These are phyloP conservation scores for Drosophila lacicola DNA, from an alignment of 2,888 invertebrate genomes.

Conservation along the genomic window DNA sequence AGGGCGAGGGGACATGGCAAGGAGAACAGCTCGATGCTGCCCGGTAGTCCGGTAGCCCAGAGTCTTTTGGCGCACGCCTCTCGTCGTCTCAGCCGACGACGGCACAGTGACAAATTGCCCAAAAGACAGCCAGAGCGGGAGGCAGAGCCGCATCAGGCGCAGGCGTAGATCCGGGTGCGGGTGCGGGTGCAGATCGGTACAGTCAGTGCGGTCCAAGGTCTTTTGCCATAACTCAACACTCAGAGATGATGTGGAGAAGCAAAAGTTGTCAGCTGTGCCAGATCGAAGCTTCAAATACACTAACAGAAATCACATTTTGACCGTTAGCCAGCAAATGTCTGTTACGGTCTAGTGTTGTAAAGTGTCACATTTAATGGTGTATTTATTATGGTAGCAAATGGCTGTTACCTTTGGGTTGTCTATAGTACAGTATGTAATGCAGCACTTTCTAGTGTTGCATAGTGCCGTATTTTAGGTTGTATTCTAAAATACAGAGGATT, in stretches of 20 bases:
- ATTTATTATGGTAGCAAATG: too few relatives aligned
- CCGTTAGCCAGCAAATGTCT: too few relatives aligned
- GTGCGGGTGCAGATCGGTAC: conserved; percentile 57
- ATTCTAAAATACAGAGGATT: too few relatives aligned
- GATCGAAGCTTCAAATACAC: conserved; percentile 14
- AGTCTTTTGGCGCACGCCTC: conserved; percentile 64
- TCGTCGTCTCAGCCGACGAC: conserved; percentile 59
- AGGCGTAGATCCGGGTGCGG: conserved; percentile 27
- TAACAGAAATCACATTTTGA: background rate
- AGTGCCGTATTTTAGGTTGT: too few relatives aligned
- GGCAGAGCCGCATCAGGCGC: background rate
- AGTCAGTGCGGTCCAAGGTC: conserved; percentile 67
- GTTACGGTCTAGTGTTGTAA: too few relatives aligned
- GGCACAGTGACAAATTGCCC: conserved; percentile 73
- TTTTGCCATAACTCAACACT: conserved; percentile 67
- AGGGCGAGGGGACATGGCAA: too few relatives aligned
- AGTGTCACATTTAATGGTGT: too few relatives aligned
- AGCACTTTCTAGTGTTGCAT: too few relatives aligned
- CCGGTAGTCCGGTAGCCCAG: conserved; percentile 23
- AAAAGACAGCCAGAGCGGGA: conserved; percentile 10
- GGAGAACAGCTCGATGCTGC: background rate
- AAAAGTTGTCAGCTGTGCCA: conserved; percentile 1
- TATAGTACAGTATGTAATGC: too few relatives aligned
- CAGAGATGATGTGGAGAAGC: conserved; percentile 60
- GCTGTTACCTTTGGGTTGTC: too few relatives aligned